Base-by-base conservation (phyloP, 1,140 invertebrate genomes). In the Nasonia vitripennis region DNA sequence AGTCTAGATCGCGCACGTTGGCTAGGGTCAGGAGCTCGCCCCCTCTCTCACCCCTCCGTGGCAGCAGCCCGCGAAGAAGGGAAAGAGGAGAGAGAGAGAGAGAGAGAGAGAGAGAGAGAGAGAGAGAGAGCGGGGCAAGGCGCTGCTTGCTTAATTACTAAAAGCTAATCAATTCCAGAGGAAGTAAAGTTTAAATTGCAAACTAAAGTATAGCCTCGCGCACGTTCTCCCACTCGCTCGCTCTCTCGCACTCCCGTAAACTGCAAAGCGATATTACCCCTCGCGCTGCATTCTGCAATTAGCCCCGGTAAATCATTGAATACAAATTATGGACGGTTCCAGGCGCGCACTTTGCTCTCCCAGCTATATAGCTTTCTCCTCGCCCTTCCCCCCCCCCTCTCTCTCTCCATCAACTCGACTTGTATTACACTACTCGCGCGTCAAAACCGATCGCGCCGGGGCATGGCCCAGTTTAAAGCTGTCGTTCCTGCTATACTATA, bases 181-280 rank as follows among this genome's bases (percentile, higher is more conserved):
- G 93, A 93, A 93, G 92, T 93, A 93, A 93, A 93, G 93, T 93
- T 93, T 93, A 93, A 93, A 93, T 93, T 93, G 92, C 93, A 93
- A 93, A 93, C 92, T 93, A 93, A 93, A 93, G 93, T 93, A 93
- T 93, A 93, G 92, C 92, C 89, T 90, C 90, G 88, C 89, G 88
- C 89, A 89, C 89, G 87, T 90, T 81, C 78, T 37, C 79, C 17
- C 80, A 51, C 71, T 48, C 77, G 71, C 82, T 92, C 93, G 90
- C 91, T 91, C 92, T 92, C 92, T 88, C 92, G 91, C 91, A 89
- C 88, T 89, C 91, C 73, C 75, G 80, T 78, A 86, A 86, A 86
- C 85, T 86, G 85, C 75, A 84, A 86, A 84, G 86, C 86, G 86
- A 86, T 86, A 86, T 86, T 84, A 86, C 81, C 82, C 86, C 75